Evolutionary conservation across 92 coral and sea anemone genomes (phyloP).

Genomic region (Blastomussa wellsi): DNA sequence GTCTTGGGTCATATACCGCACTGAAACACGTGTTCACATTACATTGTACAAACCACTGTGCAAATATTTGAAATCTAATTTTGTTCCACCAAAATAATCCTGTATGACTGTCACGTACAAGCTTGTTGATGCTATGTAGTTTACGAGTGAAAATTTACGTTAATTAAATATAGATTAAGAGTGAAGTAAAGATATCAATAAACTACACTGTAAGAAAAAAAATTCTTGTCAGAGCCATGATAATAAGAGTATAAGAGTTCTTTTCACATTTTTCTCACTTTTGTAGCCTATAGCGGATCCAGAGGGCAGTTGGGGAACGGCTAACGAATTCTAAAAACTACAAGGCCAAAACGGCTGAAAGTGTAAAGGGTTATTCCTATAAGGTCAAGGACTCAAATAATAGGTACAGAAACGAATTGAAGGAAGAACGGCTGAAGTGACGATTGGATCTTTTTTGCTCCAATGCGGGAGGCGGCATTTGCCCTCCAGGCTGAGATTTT

Average conservation of each 20-base stretch:
- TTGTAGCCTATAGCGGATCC: too few relatives aligned
- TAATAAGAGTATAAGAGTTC: neutral
- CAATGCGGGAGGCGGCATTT: too few relatives aligned
- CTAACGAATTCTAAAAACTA: too few relatives aligned
- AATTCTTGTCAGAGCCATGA: neutral
- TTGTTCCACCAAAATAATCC: neutral
- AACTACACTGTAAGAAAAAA: constrained; percentile 21
- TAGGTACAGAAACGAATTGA: too few relatives aligned
- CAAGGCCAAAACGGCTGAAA: too few relatives aligned
- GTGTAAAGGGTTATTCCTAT: too few relatives aligned
- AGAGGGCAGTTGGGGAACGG: too few relatives aligned
- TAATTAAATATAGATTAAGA: constrained; percentile 21
- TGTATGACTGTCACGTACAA: neutral
- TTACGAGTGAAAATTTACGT: constrained; percentile 12
- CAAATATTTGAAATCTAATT: constrained; percentile 14
- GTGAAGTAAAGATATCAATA: constrained; percentile 35
- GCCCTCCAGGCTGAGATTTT: too few relatives aligned
- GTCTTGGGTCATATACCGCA: constrained; percentile 10
- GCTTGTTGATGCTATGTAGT: constrained; percentile 10
- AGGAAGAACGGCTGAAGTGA: too few relatives aligned
- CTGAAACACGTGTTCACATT: constrained; percentile 22
- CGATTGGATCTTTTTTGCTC: too few relatives aligned
- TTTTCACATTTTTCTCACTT: neutral
- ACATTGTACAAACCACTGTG: constrained; percentile 29
- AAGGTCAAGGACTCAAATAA: too few relatives aligned